A percentile compares a stretch with the other conserved stretches of the same genome.
phyloP scores from a whole-genome alignment of 2,888 invertebrate genomes.

The Mystacides longicornis region DNA sequence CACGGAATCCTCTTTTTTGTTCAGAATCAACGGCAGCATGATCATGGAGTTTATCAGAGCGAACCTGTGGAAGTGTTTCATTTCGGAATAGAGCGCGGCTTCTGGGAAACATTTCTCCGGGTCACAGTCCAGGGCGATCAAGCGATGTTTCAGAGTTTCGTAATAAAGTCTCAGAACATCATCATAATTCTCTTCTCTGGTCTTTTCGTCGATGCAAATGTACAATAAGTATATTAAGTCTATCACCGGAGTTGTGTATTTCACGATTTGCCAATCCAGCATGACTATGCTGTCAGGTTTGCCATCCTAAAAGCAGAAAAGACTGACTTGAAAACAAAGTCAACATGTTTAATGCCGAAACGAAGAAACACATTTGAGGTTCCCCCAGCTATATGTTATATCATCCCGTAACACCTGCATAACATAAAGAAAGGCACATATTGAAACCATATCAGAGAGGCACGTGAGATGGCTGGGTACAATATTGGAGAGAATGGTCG shows the following conservation, averaged over 20 bases:
- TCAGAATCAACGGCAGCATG: conserved; percentile 2
- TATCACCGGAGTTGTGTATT: conserved; percentile 6
- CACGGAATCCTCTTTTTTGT: conserved; percentile 3
- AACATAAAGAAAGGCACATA: too few species aligned
- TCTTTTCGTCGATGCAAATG: conserved; percentile 9
- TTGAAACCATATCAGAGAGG: too few species aligned
- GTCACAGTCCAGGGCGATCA: conserved; percentile 3
- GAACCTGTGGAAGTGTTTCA: conserved; percentile 4
- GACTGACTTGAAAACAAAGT: neutral
- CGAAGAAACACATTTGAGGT: too few species aligned
- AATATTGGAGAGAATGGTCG: too few species aligned
- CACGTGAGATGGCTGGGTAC: too few species aligned
- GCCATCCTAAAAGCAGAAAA: conserved; percentile 9
- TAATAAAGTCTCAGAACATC: conserved; percentile 8
- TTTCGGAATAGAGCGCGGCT: neutral
- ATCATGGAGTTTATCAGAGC: conserved; percentile 3
- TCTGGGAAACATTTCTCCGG: conserved; percentile 9
- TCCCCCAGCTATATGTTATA: too few species aligned
- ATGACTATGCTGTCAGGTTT: conserved; percentile 10
- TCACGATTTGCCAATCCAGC: conserved; percentile 19
- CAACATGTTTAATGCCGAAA: too few species aligned
- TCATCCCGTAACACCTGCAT: too few species aligned
- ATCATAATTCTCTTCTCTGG: conserved; percentile 7
- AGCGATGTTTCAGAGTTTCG: neutral
- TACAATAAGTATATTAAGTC: conserved; percentile 10